Conservation (phyloP, 2,888 invertebrate species). For the Ariolimax columbianus region DNA sequence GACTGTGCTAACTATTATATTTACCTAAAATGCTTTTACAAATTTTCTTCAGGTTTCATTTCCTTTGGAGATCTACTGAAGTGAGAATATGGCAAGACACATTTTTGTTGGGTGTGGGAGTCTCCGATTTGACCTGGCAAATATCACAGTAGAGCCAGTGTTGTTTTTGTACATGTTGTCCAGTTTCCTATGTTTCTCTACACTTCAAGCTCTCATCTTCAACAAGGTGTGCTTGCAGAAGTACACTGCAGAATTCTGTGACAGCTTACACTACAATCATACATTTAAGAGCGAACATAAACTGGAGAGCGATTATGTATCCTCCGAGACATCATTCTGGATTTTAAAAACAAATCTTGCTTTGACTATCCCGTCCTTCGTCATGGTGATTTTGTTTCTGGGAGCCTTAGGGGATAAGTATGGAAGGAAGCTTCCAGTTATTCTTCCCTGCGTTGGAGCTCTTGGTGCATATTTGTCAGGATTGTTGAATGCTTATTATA, state of each 20-base stretch:
- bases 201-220: conserved; percentile 79
- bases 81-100: conserved; percentile 31
- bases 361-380: conserved; percentile 74
- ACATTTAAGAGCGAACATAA: conserved; percentile 56
- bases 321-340: conserved; percentile 75
- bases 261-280: conserved; percentile 61
- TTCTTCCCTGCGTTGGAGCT: conserved; percentile 78
- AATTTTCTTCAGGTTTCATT: neutral
- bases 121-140: conserved; percentile 46
- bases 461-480: conserved; percentile 63
- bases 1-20: too few relatives aligned
- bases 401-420: conserved; percentile 79
- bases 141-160: conserved; percentile 89
- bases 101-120: conserved; percentile 46
- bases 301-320: conserved; percentile 68
- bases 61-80: neutral
- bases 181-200: conserved; percentile 80
- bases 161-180: conserved; percentile 94
- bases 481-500: conserved; percentile 73
- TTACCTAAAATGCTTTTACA: too few relatives aligned
- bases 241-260: conserved; percentile 60
- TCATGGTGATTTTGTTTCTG: conserved; percentile 72
- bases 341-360: conserved; percentile 75
- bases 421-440: conserved; percentile 79
- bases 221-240: conserved; percentile 76